Conservation (phyloP, 2,797 vertebrate species). For the Octomys mimax region DNA sequence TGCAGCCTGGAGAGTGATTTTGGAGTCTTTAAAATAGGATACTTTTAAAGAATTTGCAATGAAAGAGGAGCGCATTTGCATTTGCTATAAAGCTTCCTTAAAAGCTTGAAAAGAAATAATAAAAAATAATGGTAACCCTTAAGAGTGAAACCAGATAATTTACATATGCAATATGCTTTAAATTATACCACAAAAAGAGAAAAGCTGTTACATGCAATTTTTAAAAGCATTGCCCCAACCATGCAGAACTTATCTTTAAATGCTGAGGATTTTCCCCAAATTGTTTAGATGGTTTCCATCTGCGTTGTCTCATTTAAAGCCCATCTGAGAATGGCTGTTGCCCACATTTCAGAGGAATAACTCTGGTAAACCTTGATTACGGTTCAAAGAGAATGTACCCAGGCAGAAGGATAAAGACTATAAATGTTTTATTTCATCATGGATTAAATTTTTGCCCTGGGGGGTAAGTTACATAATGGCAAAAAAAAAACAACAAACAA, state of each 20-base stretch:
- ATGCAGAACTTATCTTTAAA: slow-evolving; percentile 51
- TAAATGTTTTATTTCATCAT: slow-evolving; percentile 49
- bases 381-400: slow-evolving; percentile 79
- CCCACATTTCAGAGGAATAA: slow-evolving; percentile 68
- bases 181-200: slow-evolving; percentile 66
- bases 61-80: neutral
- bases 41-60: slow-evolving; percentile 10
- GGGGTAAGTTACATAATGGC: neutral
- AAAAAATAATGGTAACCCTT: slow-evolving; percentile 30
- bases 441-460: neutral
- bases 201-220: slow-evolving; percentile 10
- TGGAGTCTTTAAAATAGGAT: slow-evolving; percentile 49
- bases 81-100: slow-evolving; percentile 32
- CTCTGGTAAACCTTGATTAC: slow-evolving; percentile 75
- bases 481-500: too few relatives aligned
- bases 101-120: slow-evolving; percentile 48
- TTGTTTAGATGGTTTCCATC: slow-evolving; percentile 74
- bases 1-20: neutral
- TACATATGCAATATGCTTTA: slow-evolving; percentile 59
- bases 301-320: slow-evolving; percentile 76
- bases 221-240: slow-evolving; percentile 42
- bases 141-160: slow-evolving; percentile 52
- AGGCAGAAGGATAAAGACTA: slow-evolving; percentile 73
- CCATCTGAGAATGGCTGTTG: slow-evolving; percentile 73
- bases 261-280: slow-evolving; percentile 54